phyloP scores from a whole-genome alignment of 1,140 invertebrate species.

The Fopius arisanus region DNA sequence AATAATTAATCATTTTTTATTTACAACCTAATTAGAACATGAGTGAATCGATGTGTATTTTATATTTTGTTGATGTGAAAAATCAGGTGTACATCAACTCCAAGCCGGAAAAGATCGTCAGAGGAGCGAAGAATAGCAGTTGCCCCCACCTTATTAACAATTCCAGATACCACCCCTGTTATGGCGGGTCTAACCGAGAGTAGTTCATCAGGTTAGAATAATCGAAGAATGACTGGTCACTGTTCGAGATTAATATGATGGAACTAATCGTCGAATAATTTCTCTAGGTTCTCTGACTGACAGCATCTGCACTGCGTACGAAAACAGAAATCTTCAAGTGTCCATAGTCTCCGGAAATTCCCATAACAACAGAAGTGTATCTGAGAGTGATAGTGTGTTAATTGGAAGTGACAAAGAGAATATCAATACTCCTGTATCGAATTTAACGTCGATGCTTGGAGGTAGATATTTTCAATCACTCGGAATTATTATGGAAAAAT shows the following conservation, averaged over 20 bases:
- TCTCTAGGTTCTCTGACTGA: slow-evolving; percentile 68
- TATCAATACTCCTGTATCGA: slow-evolving; percentile 40
- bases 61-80: slow-evolving; percentile 3
- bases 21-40: no score
- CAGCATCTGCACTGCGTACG: slow-evolving; percentile 70
- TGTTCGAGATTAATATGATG: no score
- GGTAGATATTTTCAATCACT: slow-evolving; percentile 38
- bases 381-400: background rate
- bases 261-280: no score
- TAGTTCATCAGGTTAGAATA: slow-evolving; percentile 66
- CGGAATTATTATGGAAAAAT: background rate
- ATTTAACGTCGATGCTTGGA: slow-evolving; percentile 55
- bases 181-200: slow-evolving; percentile 68
- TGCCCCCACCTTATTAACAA: slow-evolving; percentile 57
- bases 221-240: slow-evolving; percentile 2
- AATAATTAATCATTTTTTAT: slow-evolving; percentile 33
- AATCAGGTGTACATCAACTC: slow-evolving; percentile 44
- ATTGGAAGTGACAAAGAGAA: background rate
- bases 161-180: slow-evolving; percentile 54
- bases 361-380: slow-evolving; percentile 7
- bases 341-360: background rate
- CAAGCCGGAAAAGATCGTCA: slow-evolving; percentile 59
- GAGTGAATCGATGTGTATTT: slow-evolving; percentile 23
- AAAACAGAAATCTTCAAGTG: slow-evolving; percentile 55
- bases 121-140: slow-evolving; percentile 57